Conservation (phyloP, 2,888 invertebrate species). For the Drosophila histrio region DNA sequence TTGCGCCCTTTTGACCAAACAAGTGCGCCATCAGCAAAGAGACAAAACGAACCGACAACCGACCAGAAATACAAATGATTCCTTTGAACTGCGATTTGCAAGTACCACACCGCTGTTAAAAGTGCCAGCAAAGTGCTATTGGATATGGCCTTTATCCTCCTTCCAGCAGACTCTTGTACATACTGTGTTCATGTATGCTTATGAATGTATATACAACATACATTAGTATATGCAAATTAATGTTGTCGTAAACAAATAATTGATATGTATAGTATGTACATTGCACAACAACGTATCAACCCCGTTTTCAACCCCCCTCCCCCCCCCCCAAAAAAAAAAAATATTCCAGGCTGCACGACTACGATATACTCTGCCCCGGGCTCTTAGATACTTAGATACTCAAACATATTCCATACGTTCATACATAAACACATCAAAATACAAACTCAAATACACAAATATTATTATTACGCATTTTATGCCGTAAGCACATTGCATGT, state of each 20-base stretch:
- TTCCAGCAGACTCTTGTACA: not conserved
- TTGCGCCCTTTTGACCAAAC: conserved; percentile 72
- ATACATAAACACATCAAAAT: not conserved
- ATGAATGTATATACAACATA: not conserved
- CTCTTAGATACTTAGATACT: not conserved
- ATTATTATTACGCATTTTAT: too few species aligned
- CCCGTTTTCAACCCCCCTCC: too few species aligned
- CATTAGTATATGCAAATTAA: conserved; percentile 7
- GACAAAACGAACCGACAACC: conserved; percentile 48
- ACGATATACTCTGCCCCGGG: not conserved
- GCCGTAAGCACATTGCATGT: not conserved
- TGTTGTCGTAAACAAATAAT: conserved; percentile 1
- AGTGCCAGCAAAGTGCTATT: conserved; percentile 8
- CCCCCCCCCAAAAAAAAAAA: too few species aligned
- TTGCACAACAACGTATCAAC: not conserved
- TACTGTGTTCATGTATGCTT: not conserved
- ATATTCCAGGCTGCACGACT: not conserved
- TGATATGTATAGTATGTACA: not conserved
- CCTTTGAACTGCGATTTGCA: conserved; percentile 65
- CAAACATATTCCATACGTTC: too few species aligned
- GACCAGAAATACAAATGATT: conserved; percentile 52
- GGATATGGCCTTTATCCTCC: not conserved
- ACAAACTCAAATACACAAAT: not conserved
- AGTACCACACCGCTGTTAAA: conserved; percentile 15
- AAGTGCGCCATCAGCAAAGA: conserved; percentile 64